phyloP scores from a whole-genome alignment of 2,797 vertebrate species.

The Sarcophilus harrisii region DNA sequence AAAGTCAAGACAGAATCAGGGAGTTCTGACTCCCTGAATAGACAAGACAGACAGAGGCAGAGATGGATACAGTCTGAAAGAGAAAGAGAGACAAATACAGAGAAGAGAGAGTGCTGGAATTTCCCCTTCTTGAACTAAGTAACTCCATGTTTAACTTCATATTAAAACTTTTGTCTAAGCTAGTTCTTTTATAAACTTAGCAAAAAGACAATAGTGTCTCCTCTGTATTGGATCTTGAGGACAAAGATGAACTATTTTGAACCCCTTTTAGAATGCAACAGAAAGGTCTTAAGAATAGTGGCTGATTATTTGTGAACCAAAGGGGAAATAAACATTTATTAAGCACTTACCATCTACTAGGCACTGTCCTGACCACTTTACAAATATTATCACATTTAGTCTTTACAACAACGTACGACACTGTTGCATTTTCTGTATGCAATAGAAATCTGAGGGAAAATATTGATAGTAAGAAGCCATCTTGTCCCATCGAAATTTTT shows the following conservation, averaged over 20 bases:
- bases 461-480: background rate
- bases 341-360: background rate
- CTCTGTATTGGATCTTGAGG: background rate
- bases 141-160: background rate
- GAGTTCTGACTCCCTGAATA: no score
- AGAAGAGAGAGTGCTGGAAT: background rate
- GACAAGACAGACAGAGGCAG: no score
- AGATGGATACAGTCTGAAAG: no score
- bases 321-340: background rate
- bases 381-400: background rate
- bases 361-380: background rate
- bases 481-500: background rate
- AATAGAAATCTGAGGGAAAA: background rate
- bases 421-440: background rate
- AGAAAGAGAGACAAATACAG: no score
- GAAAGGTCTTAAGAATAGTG: background rate
- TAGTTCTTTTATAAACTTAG: background rate
- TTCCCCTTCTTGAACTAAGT: background rate
- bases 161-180: no score
- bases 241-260: background rate
- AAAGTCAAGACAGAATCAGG: no score
- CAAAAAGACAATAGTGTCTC: background rate
- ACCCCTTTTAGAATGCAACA: background rate
- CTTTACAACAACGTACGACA: background rate
- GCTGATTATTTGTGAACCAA: background rate